phyloP scores from a whole-genome alignment of 1,140 invertebrate species.

The Drosophila azteca region DNA sequence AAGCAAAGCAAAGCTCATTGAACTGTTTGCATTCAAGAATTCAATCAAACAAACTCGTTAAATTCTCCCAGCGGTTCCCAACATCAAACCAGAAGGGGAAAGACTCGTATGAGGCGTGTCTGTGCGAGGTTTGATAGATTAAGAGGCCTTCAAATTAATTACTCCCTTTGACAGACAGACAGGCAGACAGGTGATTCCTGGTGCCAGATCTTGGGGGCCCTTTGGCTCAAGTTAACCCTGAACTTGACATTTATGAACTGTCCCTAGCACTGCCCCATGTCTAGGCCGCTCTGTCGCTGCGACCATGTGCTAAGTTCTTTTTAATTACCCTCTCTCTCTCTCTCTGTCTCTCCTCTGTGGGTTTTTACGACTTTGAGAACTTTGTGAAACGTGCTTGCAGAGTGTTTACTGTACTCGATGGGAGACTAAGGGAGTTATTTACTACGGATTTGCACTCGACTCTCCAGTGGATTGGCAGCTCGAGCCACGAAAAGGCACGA shows the following conservation, averaged over 20 bases:
- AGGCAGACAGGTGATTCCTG: slow-evolving; percentile 20
- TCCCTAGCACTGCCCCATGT: slow-evolving; percentile 11
- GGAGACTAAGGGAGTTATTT: background rate
- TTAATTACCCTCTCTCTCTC: slow-evolving; percentile 50
- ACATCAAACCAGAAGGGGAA: slow-evolving; percentile 12
- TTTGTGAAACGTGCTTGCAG: slow-evolving; percentile 36
- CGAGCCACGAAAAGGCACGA: slow-evolving; percentile 38
- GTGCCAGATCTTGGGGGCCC: background rate
- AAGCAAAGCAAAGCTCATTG: slow-evolving; percentile 51
- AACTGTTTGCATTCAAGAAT: slow-evolving; percentile 67
- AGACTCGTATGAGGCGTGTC: background rate
- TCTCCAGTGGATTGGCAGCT: slow-evolving; percentile 6
- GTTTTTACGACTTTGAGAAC: slow-evolving; percentile 42
- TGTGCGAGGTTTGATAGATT: slow-evolving; percentile 41
- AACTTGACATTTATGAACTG: slow-evolving; percentile 78
- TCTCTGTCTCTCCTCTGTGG: too few relatives aligned
- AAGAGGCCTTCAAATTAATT: slow-evolving; percentile 72
- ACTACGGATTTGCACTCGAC: slow-evolving; percentile 11
- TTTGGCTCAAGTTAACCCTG: slow-evolving; percentile 59
- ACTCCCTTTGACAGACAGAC: slow-evolving; percentile 38
- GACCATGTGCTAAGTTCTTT: slow-evolving; percentile 72
- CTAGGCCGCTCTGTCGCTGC: slow-evolving; percentile 4
- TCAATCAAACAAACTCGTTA: slow-evolving; percentile 62
- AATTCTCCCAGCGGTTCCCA: slow-evolving; percentile 59
- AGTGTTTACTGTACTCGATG: slow-evolving; percentile 17